phyloP scores from a whole-genome alignment of 2,113 vertebrate genomes.

The Baryphthengus martii region DNA sequence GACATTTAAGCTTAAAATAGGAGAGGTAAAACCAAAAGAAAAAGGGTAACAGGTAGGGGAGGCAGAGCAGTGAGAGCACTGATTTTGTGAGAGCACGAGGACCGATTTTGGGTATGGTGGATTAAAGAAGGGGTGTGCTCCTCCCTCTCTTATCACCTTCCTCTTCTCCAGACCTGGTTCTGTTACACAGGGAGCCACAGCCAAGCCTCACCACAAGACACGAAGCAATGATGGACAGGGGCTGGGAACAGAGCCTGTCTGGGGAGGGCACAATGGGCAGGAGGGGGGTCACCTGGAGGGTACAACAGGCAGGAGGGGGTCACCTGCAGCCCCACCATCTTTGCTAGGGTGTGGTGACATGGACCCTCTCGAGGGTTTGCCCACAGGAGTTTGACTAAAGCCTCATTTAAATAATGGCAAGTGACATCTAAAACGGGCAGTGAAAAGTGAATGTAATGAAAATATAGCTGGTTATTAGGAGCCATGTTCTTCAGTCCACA shows the following conservation, averaged over 20 bases:
- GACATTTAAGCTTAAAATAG: background rate
- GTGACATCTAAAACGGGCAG: background rate
- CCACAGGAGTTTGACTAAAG: background rate
- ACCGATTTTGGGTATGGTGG: background rate
- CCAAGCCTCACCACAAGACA: background rate
- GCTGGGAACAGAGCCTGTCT: background rate
- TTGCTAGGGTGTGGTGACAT: fast-evolving
- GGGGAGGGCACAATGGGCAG: background rate
- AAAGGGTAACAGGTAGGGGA: background rate
- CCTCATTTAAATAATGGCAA: background rate
- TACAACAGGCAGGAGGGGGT: background rate
- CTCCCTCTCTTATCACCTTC: background rate
- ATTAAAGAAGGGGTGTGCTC: background rate
- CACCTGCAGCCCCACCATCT: background rate
- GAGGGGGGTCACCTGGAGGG: background rate
- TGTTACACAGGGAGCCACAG: background rate
- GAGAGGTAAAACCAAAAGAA: background rate
- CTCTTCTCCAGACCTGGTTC: background rate
- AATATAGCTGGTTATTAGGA: background rate
- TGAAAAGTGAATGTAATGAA: background rate
- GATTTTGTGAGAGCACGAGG: no score
- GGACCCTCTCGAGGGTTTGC: background rate
- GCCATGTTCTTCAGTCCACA: background rate
- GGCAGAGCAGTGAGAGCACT: background rate
- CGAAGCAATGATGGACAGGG: background rate